phyloP scores from a whole-genome alignment of 2,113 vertebrate genomes.

The Psilopsiagon aurifrons region DNA sequence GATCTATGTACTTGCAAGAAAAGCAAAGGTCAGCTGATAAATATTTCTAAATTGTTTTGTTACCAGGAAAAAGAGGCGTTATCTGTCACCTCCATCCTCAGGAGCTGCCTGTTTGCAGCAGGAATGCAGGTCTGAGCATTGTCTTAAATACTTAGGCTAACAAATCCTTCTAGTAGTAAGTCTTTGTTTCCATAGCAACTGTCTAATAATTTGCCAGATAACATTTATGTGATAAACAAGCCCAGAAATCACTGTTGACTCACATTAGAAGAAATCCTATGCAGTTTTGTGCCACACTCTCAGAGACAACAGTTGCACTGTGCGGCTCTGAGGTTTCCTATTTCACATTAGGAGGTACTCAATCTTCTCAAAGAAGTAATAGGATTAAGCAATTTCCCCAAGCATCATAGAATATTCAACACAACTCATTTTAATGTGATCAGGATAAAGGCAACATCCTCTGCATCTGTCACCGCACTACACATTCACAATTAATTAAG shows the following conservation, averaged over 20 bases:
- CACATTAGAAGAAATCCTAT: slow-evolving; percentile 53
- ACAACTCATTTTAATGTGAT: slow-evolving; percentile 61
- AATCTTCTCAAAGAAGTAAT: slow-evolving; percentile 57
- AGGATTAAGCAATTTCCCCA: slow-evolving; percentile 68
- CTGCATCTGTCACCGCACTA: slow-evolving; percentile 33
- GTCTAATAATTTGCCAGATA: slow-evolving; percentile 72
- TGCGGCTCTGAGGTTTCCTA: slow-evolving; percentile 45
- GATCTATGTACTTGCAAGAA: background rate
- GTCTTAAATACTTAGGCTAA: slow-evolving; percentile 64
- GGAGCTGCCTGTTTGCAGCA: slow-evolving; percentile 44
- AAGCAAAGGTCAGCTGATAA: slow-evolving; percentile 36
- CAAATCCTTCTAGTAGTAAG: slow-evolving; percentile 39
- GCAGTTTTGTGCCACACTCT: slow-evolving; percentile 23
- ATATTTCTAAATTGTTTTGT: slow-evolving; percentile 60
- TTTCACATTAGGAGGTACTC: slow-evolving; percentile 61
- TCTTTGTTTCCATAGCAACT: slow-evolving; percentile 66
- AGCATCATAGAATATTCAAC: slow-evolving; percentile 65
- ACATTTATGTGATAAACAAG: slow-evolving; percentile 73
- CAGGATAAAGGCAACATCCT: slow-evolving; percentile 54
- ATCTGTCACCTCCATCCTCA: slow-evolving; percentile 60
- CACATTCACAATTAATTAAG: slow-evolving; percentile 61
- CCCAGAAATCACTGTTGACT: slow-evolving; percentile 69
- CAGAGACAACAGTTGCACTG: background rate
- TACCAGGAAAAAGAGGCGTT: slow-evolving; percentile 58
- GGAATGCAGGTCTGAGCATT: slow-evolving; percentile 39